Conservation (phyloP, 1,140 invertebrate species). For the Plutomurus gul region DNA sequence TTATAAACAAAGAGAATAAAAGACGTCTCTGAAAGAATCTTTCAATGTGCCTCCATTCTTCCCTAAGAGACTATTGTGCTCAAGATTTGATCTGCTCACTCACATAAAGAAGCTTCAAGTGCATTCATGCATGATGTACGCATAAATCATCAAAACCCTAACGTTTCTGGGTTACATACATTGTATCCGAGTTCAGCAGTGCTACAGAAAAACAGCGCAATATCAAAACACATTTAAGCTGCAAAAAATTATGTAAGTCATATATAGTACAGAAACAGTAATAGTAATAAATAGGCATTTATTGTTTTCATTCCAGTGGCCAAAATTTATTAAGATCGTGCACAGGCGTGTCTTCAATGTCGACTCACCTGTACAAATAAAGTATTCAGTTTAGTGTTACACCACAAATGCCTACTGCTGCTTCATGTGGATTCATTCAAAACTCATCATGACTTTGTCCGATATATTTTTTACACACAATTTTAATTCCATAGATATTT, state of each 20-base stretch:
- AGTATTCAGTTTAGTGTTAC: not conserved
- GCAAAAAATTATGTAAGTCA: not conserved
- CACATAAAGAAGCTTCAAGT: too few species aligned
- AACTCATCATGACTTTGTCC: too few species aligned
- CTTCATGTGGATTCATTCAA: too few species aligned
- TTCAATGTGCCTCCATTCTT: not conserved
- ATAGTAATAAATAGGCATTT: not conserved
- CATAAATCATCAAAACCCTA: not conserved
- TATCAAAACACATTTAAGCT: not conserved
- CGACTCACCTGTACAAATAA: not conserved
- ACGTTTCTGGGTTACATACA: not conserved
- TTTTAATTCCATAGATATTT: too few species aligned
- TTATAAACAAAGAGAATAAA: slow-evolving; percentile 9
- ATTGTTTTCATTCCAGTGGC: not conserved
- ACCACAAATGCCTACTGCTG: too few species aligned
- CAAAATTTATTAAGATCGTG: slow-evolving; percentile 18
- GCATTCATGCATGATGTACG: too few species aligned
- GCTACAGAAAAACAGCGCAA: not conserved
- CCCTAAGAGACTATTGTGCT: not conserved
- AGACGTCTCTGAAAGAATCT: not conserved
- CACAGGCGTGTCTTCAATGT: not conserved
- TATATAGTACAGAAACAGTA: not conserved
- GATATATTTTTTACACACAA: too few species aligned
- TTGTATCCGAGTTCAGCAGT: not conserved
- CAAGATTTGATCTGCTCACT: not conserved